Percentiles rank a stretch among this genome's conserved stretches.
Conservation (phyloP, 2,888 invertebrate species). For the Drosophila prostipennis region DNA sequence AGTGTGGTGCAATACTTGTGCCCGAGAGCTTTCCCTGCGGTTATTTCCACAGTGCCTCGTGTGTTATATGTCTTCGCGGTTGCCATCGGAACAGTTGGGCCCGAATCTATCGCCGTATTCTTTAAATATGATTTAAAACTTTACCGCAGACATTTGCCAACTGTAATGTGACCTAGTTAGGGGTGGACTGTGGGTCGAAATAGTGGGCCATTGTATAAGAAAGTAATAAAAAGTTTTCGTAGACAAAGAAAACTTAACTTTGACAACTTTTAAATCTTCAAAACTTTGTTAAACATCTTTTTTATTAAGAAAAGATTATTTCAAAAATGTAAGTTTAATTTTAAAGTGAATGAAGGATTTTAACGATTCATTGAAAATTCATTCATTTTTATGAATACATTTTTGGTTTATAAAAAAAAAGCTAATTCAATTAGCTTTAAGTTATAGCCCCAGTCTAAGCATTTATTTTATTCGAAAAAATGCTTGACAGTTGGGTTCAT, state of each 20-base stretch:
- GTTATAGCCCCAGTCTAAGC: not conserved
- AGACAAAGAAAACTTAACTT: not conserved
- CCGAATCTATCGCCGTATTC: conserved; percentile 45
- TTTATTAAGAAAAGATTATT: not conserved
- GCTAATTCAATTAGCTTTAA: not conserved
- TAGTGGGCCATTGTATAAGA: conserved; percentile 10
- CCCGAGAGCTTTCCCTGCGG: conserved; percentile 23
- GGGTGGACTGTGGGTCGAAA: conserved; percentile 20
- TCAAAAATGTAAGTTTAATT: not conserved
- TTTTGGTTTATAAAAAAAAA: not conserved
- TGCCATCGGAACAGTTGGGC: conserved; percentile 26
- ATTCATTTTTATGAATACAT: not conserved
- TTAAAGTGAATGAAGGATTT: not conserved
- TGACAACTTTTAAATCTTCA: not conserved
- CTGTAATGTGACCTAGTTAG: conserved; percentile 39
- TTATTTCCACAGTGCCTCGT: conserved; percentile 11
- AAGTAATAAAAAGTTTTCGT: conserved; percentile 19
- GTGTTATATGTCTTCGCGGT: conserved; percentile 33
- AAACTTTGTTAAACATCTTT: not conserved
- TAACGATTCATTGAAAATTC: too few species aligned
- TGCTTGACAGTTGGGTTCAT: conserved; percentile 5
- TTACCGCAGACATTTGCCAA: conserved; percentile 45
- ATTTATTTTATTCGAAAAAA: not conserved
- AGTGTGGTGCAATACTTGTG: conserved; percentile 28
- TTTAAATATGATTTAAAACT: conserved; percentile 77